Base-by-base conservation (phyloP, 2,113 vertebrate species). In the Cariama cristata region DNA sequence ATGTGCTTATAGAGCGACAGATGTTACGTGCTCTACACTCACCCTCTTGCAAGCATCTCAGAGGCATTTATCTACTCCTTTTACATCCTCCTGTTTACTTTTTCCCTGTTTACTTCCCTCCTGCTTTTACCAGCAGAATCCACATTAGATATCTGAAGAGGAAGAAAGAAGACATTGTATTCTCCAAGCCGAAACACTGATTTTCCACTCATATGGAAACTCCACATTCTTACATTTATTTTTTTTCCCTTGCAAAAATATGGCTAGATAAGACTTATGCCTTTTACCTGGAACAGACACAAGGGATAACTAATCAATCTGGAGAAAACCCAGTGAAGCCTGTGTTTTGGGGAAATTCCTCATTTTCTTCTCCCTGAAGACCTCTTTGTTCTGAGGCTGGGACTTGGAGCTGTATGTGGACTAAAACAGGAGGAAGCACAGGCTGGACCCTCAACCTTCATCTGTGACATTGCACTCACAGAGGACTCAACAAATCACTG, bases 91-190 rank as follows among this genome's bases (percentile, higher is more conserved):
- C 42, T 88, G 59, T 87, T 89, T 91, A 88, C 35, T 94, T 67
- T 74, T 86, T 55, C 55, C 72, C 62, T 95, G 68, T 86, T 94
- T 79, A 18, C 59, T 90, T 95, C 73, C 84, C 84, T 92, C 79
- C 88, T 81, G 76, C 75, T 92, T 93, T 84, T 90, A 90, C 68
- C 79, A 86, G 47, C 44, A 92, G 75, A 33, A 95, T 77, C 52
- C 64, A 88, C 64, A 40, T 33, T 42, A 81, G 52, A 33, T 68
- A 52, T 47, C 38, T 89, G 64, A 79, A 26, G 62, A 84, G 67
- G 50, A 92, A 92, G 53, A 76, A 24, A 63, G 35, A 82, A 23
- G 56, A 79, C 13, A 67, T 55, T 86, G 50, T 73, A 63, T 80
- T 92, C 83, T 84, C 56, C 60, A 73, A 77, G 72, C 66, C 79